Conservation (phyloP, 2,888 invertebrate genomes). For the Alitta virens region DNA sequence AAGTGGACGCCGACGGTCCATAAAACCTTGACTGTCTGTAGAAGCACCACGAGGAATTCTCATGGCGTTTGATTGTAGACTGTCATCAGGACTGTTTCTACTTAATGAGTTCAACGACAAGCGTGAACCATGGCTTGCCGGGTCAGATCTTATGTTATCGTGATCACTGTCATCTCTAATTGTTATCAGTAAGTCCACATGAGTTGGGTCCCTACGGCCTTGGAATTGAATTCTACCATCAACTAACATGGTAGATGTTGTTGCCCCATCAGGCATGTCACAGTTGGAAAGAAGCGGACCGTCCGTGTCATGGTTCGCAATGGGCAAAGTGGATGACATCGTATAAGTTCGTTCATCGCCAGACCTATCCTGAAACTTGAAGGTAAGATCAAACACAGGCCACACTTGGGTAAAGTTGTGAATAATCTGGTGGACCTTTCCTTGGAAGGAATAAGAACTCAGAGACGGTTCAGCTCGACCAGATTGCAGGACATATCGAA, state of each 20-base stretch:
- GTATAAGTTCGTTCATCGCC: neutral
- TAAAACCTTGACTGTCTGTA: neutral
- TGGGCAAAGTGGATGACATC: neutral
- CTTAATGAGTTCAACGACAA: conserved; percentile 15
- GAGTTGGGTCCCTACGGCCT: conserved; percentile 17
- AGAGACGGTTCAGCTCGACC: conserved; percentile 2
- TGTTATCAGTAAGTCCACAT: conserved; percentile 32
- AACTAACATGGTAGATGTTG: neutral
- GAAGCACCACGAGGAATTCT: neutral
- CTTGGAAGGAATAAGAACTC: conserved; percentile 43
- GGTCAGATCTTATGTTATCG: conserved; percentile 11
- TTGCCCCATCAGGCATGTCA: neutral
- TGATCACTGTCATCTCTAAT: conserved; percentile 25
- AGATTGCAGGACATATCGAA: conserved; percentile 25
- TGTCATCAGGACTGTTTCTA: conserved; percentile 13
- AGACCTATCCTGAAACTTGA: conserved; percentile 21
- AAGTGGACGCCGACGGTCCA: neutral
- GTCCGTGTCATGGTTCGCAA: neutral
- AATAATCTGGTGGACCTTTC: conserved; percentile 49
- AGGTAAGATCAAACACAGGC: conserved; percentile 47
- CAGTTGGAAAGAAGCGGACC: neutral
- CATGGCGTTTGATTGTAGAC: conserved; percentile 3
- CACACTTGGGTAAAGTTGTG: conserved; percentile 47
- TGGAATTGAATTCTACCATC: neutral
- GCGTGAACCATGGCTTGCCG: conserved; percentile 18